Evolutionary conservation across 2,113 vertebrate species (phyloP), one percentile per base, ranked within the genome.

Genomic region (Probosciger aterrimus): DNA sequence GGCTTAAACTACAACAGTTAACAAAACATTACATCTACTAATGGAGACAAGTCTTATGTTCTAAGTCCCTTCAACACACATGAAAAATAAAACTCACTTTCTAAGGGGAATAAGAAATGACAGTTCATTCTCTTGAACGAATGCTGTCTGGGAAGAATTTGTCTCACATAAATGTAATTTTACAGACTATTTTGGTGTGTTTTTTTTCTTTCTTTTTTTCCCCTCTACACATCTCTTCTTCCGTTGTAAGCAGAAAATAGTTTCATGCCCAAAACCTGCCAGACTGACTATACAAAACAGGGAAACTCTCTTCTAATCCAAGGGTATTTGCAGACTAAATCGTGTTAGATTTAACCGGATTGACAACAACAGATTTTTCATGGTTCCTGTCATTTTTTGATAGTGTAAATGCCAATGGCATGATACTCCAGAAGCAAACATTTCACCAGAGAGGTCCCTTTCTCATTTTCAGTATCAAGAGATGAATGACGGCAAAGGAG

Each of bases 121-220:
- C 73, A 86, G 19, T 60, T 79, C 5, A 2, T 65, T 69, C 74
- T 69, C 31, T 43, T 79, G 83, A 95, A 82, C 85, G 67, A 94
- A 69, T 46, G 41, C 41, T 91, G 67, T 15, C 81, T 89, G 77
- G 18, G 57, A 87, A 82, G 57, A 49, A 89, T 95, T 95, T 75
- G 23, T 81, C 62, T 88, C 52, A 68, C 67, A 86, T 30, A 83
- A 82, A 76, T 62, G 31, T 52, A 53, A 90, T 93, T 89, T 95
- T 89, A 53, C 77, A 73, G 49, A 78, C 14, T 20, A 62, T 53
- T 88, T 33, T 63, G 2, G 14, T 59, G 37, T 20, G 18, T 1
- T 1, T 2, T 27, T 24, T 30, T 19, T 30, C 20, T 59, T 53
- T 30, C 28, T 46, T 23, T 18, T 18, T 6, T 31, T 37, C 39